Conservation (phyloP, 2,888 invertebrate genomes). For the Nomada goodeniana region DNA sequence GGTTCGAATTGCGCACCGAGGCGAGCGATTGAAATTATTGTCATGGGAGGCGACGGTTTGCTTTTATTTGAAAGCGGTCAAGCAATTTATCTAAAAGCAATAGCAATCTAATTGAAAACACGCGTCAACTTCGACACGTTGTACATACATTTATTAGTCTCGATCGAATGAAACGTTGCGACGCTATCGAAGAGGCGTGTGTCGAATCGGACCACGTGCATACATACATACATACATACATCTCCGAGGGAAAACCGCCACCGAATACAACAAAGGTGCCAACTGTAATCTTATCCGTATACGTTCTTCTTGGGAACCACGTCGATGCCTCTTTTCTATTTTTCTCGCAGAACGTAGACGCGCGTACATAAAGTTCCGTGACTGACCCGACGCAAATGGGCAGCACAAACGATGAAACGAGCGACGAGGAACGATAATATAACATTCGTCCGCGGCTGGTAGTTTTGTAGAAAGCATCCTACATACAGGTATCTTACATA, state of each 20-base stretch:
- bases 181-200: background rate
- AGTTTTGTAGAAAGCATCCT: background rate
- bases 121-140: background rate
- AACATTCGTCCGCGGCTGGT: background rate
- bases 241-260: too few species aligned
- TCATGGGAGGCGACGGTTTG: too few species aligned
- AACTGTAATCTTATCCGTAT: background rate
- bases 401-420: slow-evolving; percentile 6
- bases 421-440: slow-evolving; percentile 3
- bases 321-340: background rate
- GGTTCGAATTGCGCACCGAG: too few species aligned
- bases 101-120: background rate
- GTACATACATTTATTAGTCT: background rate
- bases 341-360: background rate
- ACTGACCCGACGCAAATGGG: background rate
- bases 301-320: background rate
- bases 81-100: too few species aligned
- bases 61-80: background rate
- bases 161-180: background rate
- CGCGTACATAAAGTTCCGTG: background rate
- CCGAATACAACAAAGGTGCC: background rate
- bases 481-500: background rate
- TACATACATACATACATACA: too few species aligned
- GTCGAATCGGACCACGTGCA: background rate
- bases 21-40: too few species aligned